A percentile compares a stretch with the other conserved stretches of the same genome.
These are phyloP conservation scores for Abrostola tripartita DNA, from an alignment of 2,888 invertebrate genomes.

Conservation along the genomic window DNA sequence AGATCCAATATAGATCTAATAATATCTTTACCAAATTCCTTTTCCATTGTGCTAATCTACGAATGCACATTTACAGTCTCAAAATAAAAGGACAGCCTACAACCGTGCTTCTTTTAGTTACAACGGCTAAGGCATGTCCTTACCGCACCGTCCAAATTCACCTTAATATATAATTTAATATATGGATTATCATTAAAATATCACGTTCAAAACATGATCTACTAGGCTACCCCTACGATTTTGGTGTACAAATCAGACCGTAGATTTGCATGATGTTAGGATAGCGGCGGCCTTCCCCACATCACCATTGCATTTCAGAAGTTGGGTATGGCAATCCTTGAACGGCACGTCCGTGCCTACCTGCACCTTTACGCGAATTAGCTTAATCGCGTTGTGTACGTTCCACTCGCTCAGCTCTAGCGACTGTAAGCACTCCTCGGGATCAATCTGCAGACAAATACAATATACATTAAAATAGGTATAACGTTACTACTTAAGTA, in stretches of 20 bases:
- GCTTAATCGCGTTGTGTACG: slow-evolving; percentile 95
- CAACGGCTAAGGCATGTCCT: too few relatives aligned
- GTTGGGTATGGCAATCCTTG: slow-evolving; percentile 83
- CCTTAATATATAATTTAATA: too few relatives aligned
- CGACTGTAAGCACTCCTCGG: slow-evolving; percentile 93
- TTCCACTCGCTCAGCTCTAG: slow-evolving; percentile 96
- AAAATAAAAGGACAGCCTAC: too few relatives aligned
- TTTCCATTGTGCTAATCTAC: too few relatives aligned
- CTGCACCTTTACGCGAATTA: slow-evolving; percentile 88
- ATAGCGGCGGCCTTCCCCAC: slow-evolving; percentile 90
- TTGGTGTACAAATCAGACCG: neutral
- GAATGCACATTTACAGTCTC: too few relatives aligned
- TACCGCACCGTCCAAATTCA: too few relatives aligned
- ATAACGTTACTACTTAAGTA: neutral
- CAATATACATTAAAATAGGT: neutral
- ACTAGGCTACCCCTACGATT: neutral
- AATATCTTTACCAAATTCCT: too few relatives aligned
- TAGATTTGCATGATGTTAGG: slow-evolving; percentile 63
- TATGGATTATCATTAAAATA: too few relatives aligned
- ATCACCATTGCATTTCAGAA: slow-evolving; percentile 90
- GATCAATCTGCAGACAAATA: slow-evolving; percentile 86
- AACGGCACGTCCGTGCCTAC: slow-evolving; percentile 62
- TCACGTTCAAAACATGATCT: too few relatives aligned
- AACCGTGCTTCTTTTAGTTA: too few relatives aligned
- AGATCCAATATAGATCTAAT: too few relatives aligned